Evolutionary conservation across 2,888 invertebrate genomes (phyloP), one percentile per base, ranked within the genome.

Genomic region (Anagyrus pseudococci): DNA sequence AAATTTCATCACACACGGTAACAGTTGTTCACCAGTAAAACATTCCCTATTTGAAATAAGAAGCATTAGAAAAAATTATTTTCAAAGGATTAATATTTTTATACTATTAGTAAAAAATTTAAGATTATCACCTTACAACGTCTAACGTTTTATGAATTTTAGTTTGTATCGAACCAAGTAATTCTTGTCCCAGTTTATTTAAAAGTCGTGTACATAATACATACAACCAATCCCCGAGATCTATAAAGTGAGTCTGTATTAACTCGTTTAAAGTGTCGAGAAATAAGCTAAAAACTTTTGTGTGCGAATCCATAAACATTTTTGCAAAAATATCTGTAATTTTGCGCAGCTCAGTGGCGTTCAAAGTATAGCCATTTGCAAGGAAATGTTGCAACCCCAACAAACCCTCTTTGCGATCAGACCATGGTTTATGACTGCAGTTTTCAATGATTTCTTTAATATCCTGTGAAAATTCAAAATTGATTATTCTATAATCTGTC

Each of bases 271-370:
- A 87, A 0, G 96, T 93, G 78, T 98, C 98, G 77, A 98, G 84
- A 81, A 97, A 95, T 64, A 97, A 83, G 50, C 93, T 92, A 83
- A 98, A 93, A 70, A 96, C 96, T 84, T 94, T 92, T 72, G 96
- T 88, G 83, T 98, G 94, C 2, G 96, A 93, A 82, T 98, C 98
- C 86, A 96, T 95, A 80, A 98, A 97, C 94, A 98, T 95, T 83
- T 94, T 92, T 67, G 94, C 92, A 76, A 97, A 93, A 67, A 95
- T 90, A 72, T 98, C 97, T 0, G 95, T 93, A n/a, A 96, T 88
- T 69, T 91, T 88, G 66, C 91, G 88, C 61, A 95, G 83, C 75
- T 95, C 93, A 1, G 86, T 84, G 4, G 87, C 86, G 0, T 86
- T 85, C 0, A 92, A 82, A 0, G 86, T 83, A 1, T 88, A 87